Evolutionary conservation across 2,113 vertebrate genomes (phyloP).

Genomic region (Cavia aperea): DNA sequence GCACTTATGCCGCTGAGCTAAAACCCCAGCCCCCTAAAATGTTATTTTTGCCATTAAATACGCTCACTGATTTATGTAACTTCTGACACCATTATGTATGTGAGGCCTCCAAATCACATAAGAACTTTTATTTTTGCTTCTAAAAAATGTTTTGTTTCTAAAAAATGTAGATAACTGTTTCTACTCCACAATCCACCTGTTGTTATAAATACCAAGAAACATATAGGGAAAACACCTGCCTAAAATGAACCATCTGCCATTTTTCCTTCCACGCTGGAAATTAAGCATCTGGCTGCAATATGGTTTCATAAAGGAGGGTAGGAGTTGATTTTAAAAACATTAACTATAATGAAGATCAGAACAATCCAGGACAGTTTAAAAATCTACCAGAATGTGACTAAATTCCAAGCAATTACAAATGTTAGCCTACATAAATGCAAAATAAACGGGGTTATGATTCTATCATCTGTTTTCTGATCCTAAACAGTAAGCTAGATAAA

Average conservation of each 20-base stretch:
- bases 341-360: slow-evolving; percentile 3
- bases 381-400: not conserved
- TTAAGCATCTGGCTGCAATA: slow-evolving; percentile 16
- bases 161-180: slow-evolving; percentile 40
- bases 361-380: not conserved
- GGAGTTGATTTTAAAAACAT: not conserved
- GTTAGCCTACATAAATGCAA: not conserved
- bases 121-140: slow-evolving; percentile 31
- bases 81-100: not conserved
- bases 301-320: slow-evolving; percentile 28
- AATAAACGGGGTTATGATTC: not conserved
- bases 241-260: slow-evolving; percentile 41
- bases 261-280: slow-evolving; percentile 29
- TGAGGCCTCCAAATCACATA: not conserved
- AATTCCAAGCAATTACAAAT: slow-evolving; percentile 4
- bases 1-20: too few species aligned
- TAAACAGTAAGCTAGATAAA: not conserved
- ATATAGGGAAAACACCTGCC: slow-evolving; percentile 45
- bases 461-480: slow-evolving; percentile 25
- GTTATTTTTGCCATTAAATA: not conserved
- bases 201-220: slow-evolving; percentile 24
- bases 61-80: not conserved
- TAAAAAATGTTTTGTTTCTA: not conserved
- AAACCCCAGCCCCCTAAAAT: not conserved
- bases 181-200: slow-evolving; percentile 28